Evolutionary conservation across 2,888 invertebrate genomes (phyloP).

Genomic region (Drosophila sordidula): DNA sequence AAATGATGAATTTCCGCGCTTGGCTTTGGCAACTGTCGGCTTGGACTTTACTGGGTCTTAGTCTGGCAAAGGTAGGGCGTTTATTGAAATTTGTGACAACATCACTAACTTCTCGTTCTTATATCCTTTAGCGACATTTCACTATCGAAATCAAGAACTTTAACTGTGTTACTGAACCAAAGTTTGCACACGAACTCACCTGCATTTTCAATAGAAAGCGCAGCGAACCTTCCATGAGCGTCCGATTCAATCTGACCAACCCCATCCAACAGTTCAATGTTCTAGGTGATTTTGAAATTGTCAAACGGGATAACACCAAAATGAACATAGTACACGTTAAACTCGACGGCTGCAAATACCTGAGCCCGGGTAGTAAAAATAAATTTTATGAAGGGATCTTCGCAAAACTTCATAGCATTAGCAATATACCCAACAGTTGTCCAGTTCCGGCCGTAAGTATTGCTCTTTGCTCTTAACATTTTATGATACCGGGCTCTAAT

Average conservation of each 20-base stretch:
- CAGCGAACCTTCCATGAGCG: neutral
- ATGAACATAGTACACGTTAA: constrained; percentile 33
- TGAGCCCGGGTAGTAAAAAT: constrained; percentile 25
- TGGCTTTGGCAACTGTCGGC: neutral
- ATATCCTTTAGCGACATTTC: neutral
- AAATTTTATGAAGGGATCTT: constrained; percentile 35
- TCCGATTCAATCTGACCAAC: neutral
- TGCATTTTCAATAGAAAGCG: constrained; percentile 15
- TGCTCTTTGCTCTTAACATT: neutral
- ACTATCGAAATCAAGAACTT: constrained; percentile 17
- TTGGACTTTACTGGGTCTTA: neutral
- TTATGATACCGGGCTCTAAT: too few species aligned
- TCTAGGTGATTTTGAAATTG: neutral
- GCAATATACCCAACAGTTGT: constrained; percentile 57
- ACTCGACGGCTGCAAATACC: constrained; percentile 57
- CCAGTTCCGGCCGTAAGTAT: constrained; percentile 54
- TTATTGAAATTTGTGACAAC: neutral
- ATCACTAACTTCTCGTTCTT: neutral
- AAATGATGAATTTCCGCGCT: constrained; percentile 7
- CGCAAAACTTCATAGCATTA: constrained; percentile 23
- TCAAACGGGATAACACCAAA: constrained; percentile 52
- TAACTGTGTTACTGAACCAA: constrained; percentile 5
- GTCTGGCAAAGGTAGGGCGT: constrained; percentile 14
- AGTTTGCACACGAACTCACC: neutral
- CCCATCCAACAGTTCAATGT: neutral